phyloP scores from a whole-genome alignment of 2,113 vertebrate species.

The Phoxinus phoxinus region DNA sequence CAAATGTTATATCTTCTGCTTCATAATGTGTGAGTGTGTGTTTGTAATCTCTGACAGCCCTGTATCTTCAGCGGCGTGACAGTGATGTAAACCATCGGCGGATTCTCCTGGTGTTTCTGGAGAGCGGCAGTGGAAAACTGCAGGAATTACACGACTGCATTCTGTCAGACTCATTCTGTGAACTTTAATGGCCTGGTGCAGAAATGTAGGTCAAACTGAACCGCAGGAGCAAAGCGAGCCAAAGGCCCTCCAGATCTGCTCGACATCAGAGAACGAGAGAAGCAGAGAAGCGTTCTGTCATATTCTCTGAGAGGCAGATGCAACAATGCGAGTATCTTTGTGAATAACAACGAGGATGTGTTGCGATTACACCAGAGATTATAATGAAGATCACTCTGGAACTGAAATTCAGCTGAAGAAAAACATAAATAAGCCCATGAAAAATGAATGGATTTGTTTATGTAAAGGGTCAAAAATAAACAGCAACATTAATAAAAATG shows the following conservation, averaged over 20 bases:
- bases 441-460: background rate
- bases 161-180: background rate
- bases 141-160: background rate
- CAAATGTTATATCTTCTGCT: background rate
- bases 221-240: background rate
- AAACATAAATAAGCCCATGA: background rate
- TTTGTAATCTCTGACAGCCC: background rate
- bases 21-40: background rate
- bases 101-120: background rate
- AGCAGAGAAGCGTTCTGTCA: background rate
- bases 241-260: background rate
- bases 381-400: background rate
- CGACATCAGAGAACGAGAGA: background rate
- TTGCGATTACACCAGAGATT: background rate
- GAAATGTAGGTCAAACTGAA: constrained; percentile 47
- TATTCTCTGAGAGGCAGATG: background rate
- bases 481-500: background rate
- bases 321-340: background rate
- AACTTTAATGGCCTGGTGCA: background rate
- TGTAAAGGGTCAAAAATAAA: background rate
- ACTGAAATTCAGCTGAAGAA: background rate
- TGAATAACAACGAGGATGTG: background rate
- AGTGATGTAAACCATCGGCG: background rate
- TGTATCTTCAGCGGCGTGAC: background rate
- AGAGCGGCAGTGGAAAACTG: background rate